phyloP scores from a whole-genome alignment of 2,797 vertebrate species.

The Amblyopsis hoosieri region DNA sequence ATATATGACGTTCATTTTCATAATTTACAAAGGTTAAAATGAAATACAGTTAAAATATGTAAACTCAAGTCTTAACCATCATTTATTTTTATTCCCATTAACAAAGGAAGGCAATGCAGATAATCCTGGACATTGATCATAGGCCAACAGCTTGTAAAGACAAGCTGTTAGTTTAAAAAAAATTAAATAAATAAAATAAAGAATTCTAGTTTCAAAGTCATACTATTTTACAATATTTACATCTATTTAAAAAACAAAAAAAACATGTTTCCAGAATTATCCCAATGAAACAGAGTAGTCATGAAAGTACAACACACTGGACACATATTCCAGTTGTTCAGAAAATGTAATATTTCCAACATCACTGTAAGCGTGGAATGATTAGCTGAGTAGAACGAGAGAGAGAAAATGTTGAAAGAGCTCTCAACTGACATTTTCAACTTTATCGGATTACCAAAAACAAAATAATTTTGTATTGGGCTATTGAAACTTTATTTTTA shows the following conservation, averaged over 20 bases:
- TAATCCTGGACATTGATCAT: slow-evolving; percentile 68
- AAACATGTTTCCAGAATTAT: slow-evolving; percentile 16
- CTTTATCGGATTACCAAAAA: no score
- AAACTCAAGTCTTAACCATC: slow-evolving; percentile 40
- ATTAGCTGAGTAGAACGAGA: no score
- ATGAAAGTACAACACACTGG: slow-evolving; percentile 40
- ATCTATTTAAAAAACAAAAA: slow-evolving; percentile 59
- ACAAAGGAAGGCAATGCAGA: slow-evolving; percentile 68
- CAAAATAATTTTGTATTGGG: no score
- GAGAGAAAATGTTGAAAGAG: no score
- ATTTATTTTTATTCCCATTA: slow-evolving; percentile 76
- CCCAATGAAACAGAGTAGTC: slow-evolving; percentile 43
- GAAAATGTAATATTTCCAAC: no score
- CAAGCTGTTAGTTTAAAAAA: slow-evolving; percentile 42
- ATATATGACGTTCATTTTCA: no score
- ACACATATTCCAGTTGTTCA: slow-evolving; percentile 10
- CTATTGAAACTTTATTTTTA: slow-evolving; percentile 2
- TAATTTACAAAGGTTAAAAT: no score
- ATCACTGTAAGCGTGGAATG: no score
- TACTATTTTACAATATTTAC: slow-evolving; percentile 76
- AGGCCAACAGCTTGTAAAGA: slow-evolving; percentile 27
- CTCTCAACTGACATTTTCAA: no score
- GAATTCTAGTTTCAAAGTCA: slow-evolving; percentile 49
- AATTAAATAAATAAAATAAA: slow-evolving; percentile 50
- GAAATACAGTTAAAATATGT: slow-evolving; percentile 21